Evolutionary conservation across 1,140 invertebrate genomes (phyloP).

Genomic region (Ips typographus): DNA sequence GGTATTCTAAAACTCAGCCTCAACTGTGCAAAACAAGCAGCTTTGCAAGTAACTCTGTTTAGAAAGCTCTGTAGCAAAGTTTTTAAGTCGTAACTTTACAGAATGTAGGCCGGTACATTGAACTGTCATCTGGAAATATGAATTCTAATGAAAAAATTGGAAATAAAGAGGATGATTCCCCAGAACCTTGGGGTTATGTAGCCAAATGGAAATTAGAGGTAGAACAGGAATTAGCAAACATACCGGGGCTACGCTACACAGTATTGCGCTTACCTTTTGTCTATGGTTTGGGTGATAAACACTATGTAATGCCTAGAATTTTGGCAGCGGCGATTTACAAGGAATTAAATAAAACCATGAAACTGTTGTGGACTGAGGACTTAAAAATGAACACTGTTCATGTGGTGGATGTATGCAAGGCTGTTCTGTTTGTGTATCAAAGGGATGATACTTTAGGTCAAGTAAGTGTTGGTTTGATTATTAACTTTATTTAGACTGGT

Average conservation of each 20-base stretch:
- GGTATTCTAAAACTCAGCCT: slow-evolving; percentile 81
- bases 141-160: slow-evolving; percentile 75
- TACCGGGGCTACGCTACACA: slow-evolving; percentile 72
- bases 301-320: slow-evolving; percentile 78
- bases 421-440: slow-evolving; percentile 70
- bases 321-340: slow-evolving; percentile 87
- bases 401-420: slow-evolving; percentile 77
- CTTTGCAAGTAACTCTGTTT: slow-evolving; percentile 53
- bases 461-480: slow-evolving; percentile 26
- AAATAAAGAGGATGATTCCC: slow-evolving; percentile 72
- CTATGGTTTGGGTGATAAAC: slow-evolving; percentile 82
- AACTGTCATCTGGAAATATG: slow-evolving; percentile 83
- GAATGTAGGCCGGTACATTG: slow-evolving; percentile 72
- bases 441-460: slow-evolving; percentile 54
- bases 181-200: slow-evolving; percentile 81
- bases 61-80: neutral
- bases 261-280: slow-evolving; percentile 82
- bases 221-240: slow-evolving; percentile 72
- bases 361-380: slow-evolving; percentile 83
- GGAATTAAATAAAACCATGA: slow-evolving; percentile 86
- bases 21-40: slow-evolving; percentile 79
- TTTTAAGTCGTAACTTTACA: neutral
- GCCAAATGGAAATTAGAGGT: slow-evolving; percentile 76
- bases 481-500: neutral
- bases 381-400: slow-evolving; percentile 87